Evolutionary conservation across 2,797 vertebrate genomes (phyloP).

Genomic region (Semaprochilodus insignis): DNA sequence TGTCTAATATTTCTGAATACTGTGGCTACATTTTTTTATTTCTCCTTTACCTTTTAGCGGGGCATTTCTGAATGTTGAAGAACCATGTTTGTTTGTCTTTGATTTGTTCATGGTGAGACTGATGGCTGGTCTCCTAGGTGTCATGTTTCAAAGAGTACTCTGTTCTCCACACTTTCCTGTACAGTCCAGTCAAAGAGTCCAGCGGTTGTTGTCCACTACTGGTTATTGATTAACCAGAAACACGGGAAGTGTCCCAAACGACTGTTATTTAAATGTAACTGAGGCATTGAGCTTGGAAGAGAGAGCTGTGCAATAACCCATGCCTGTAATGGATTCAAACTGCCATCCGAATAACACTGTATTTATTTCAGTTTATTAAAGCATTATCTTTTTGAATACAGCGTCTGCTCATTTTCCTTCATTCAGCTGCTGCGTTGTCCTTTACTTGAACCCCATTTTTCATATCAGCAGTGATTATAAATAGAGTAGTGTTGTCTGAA

Average conservation of each 20-base stretch:
- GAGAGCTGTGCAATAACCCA: conserved; percentile 79
- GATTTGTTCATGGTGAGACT: neutral
- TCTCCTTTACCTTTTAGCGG: neutral
- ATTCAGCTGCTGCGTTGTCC: neutral
- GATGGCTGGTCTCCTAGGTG: neutral
- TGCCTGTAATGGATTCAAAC: conserved; percentile 78
- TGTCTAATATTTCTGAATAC: neutral
- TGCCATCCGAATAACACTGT: conserved; percentile 79
- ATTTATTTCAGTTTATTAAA: conserved; percentile 82
- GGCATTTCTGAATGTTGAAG: conserved; percentile 7
- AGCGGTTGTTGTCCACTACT: conserved; percentile 22
- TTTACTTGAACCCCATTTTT: conserved; percentile 22
- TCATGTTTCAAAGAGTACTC: neutral
- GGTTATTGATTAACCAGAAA: conserved; percentile 15
- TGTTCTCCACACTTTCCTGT: conserved; percentile 7
- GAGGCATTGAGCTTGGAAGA: conserved; percentile 61
- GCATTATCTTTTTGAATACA: conserved; percentile 64
- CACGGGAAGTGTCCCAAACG: neutral
- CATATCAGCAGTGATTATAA: conserved; percentile 16
- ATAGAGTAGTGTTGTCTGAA: conserved; percentile 23
- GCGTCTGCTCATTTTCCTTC: conserved; percentile 19
- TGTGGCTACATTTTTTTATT: conserved; percentile 8
- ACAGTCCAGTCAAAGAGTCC: neutral
- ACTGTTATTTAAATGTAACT: conserved; percentile 58
- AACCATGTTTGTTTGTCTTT: conserved; percentile 10